These are phyloP conservation scores for Gephyroberyx darwinii DNA, from an alignment of 2,797 vertebrate genomes.

Conservation along the genomic window DNA sequence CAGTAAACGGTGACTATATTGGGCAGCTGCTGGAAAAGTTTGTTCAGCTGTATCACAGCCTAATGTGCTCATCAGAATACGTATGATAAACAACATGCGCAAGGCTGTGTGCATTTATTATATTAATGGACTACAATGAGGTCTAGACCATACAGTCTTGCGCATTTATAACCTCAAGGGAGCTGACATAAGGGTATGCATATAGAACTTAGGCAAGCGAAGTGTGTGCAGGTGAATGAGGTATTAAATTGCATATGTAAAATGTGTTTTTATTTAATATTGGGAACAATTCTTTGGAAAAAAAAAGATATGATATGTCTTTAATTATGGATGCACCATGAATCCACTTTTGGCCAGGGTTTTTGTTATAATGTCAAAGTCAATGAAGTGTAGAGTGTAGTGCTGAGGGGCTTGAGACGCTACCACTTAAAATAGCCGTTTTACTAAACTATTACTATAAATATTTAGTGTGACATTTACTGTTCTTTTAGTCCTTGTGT, in stretches of 20 bases:
- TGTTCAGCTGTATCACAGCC: constrained; percentile 45
- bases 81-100: constrained; percentile 60
- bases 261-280: constrained; percentile 42
- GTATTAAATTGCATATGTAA: constrained; percentile 32
- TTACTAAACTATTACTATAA: not conserved
- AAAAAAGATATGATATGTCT: not conserved
- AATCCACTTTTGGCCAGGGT: not conserved
- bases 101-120: constrained; percentile 46
- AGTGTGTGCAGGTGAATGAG: constrained; percentile 5
- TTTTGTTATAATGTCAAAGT: constrained; percentile 5
- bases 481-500: constrained; percentile 11
- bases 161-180: constrained; percentile 55
- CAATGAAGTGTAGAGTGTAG: not conserved
- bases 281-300: constrained; percentile 26
- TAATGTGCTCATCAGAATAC: constrained; percentile 29
- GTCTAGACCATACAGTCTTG: constrained; percentile 40
- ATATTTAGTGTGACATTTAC: constrained; percentile 5
- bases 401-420: not conserved
- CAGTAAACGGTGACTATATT: constrained; percentile 19
- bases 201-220: constrained; percentile 13
- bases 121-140: constrained; percentile 58
- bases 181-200: constrained; percentile 36
- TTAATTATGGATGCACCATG: not conserved
- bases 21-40: constrained; percentile 30
- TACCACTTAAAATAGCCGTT: constrained; percentile 14